Conservation (phyloP, 2,113 vertebrate species). For the Mola mola region DNA sequence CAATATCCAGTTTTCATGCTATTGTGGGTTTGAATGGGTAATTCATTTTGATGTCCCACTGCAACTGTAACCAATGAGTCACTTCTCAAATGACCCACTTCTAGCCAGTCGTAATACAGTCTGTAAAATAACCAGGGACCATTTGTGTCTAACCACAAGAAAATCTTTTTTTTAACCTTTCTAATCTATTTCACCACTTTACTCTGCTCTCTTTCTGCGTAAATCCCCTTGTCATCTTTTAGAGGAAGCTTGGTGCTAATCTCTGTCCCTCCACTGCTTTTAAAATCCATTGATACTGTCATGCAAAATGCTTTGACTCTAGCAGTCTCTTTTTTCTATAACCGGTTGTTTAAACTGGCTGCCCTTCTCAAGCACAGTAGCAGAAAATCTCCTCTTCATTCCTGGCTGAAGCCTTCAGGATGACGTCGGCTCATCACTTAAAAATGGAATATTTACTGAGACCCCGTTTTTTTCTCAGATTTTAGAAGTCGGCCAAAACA, state of each 20-base stretch:
- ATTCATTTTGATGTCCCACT: conserved; percentile 52
- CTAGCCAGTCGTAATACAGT: conserved; percentile 31
- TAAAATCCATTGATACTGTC: conserved; percentile 26
- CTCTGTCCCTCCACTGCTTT: conserved; percentile 19
- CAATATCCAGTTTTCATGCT: conserved; percentile 48
- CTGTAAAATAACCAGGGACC: conserved; percentile 42
- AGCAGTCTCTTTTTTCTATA: neutral
- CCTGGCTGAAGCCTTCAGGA: neutral
- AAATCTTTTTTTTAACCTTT: conserved; percentile 23
- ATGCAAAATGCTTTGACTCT: no score
- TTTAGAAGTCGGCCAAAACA: no score
- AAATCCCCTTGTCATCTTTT: conserved; percentile 39
- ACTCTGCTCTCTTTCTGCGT: conserved; percentile 16
- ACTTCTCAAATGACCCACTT: conserved; percentile 59
- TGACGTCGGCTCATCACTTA: neutral
- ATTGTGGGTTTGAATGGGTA: conserved; percentile 51
- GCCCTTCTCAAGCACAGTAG: neutral
- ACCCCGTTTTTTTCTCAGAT: neutral
- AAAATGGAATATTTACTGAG: neutral
- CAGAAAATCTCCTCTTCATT: neutral
- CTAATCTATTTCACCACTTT: conserved; percentile 25
- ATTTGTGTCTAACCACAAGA: conserved; percentile 40
- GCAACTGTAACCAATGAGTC: conserved; percentile 49
- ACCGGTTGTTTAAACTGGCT: neutral
- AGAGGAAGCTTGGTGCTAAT: conserved; percentile 45